Evolutionary conservation across 2,113 vertebrate genomes (phyloP).

Genomic region (Ageneiosus marmoratus): DNA sequence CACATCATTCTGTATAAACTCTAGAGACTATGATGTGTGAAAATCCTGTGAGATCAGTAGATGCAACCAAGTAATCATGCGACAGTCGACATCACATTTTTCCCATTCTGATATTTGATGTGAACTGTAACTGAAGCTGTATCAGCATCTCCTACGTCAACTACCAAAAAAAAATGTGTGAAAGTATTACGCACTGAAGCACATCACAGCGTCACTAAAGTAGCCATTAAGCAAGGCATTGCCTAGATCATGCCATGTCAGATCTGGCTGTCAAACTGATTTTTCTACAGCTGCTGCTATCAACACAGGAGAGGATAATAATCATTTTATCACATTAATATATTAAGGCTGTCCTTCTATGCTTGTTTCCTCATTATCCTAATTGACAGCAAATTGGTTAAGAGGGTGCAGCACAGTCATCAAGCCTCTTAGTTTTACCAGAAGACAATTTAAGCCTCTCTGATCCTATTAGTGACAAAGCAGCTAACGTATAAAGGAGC

Average conservation of each 20-base stretch:
- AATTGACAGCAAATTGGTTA: conserved; percentile 93
- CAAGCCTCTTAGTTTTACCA: conserved; percentile 88
- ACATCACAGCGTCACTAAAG: not conserved
- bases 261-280: conserved; percentile 15
- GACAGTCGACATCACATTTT: not conserved
- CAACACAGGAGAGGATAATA: conserved; percentile 62
- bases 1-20: not conserved
- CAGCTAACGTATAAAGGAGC: conserved; percentile 86
- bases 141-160: not conserved
- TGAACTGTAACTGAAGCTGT: not conserved
- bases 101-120: not conserved
- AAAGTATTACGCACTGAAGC: not conserved
- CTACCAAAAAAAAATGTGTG: not conserved
- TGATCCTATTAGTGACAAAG: conserved; percentile 90
- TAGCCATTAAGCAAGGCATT: not conserved
- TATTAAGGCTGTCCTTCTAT: conserved; percentile 86
- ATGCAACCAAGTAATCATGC: not conserved
- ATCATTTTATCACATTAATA: conserved; percentile 91
- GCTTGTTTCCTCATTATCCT: conserved; percentile 91
- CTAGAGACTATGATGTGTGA: not conserved
- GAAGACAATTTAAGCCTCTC: conserved; percentile 85
- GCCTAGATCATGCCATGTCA: not conserved
- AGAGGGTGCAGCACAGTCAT: conserved; percentile 84
- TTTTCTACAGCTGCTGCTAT: conserved; percentile 17
- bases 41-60: not conserved